Evolutionary conservation across 2,888 invertebrate genomes (phyloP), one percentile per base, ranked within the genome.

Genomic region (Griposia aprilina): DNA sequence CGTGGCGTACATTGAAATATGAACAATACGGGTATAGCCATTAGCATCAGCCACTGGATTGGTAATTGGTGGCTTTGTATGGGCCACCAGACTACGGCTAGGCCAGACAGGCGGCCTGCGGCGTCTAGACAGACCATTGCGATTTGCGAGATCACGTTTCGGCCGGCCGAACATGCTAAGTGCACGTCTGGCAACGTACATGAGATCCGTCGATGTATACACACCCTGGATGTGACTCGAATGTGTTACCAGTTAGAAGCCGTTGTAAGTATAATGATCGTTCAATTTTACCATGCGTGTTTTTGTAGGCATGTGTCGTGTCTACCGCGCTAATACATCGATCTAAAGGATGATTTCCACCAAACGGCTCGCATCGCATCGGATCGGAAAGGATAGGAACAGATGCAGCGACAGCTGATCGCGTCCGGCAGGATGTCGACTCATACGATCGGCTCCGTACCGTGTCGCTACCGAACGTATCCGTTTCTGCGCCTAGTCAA

Each of bases 91-190:
- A 89, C 89, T 85, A 86, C 83, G 91, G 91, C 92, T 92, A 92
- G 91, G 90, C 92, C 91, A 94, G 94, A 94, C 95, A 91, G 93
- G 87, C 93, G 90, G 94, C 93, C 93, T 93, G 93, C 93, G 93
- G 90, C 90, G 95, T 96, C 96, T 95, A 95, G 96, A 95, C 95
- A 91, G 93, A 87, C 93, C 92, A 91, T 91, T 93, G 93, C 93
- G 94, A 93, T 93, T 93, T 94, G 95, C 93, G 93, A 93, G 95
- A 95, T 96, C 96, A 95, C 95, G 96, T 96, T 96, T 95, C 96
- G 94, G 94, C 92, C 93, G 93, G 92, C 90, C 94, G 95, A 93
- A 93, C 95, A 95, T 93, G 95, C 94, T 96, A 95, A 96, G 95
- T 96, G 95, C 95, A 94, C 93, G 96, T 95, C 95, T 95, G 94